Base-by-base conservation (phyloP, 2,797 vertebrate genomes). In the Sardinella longiceps region DNA sequence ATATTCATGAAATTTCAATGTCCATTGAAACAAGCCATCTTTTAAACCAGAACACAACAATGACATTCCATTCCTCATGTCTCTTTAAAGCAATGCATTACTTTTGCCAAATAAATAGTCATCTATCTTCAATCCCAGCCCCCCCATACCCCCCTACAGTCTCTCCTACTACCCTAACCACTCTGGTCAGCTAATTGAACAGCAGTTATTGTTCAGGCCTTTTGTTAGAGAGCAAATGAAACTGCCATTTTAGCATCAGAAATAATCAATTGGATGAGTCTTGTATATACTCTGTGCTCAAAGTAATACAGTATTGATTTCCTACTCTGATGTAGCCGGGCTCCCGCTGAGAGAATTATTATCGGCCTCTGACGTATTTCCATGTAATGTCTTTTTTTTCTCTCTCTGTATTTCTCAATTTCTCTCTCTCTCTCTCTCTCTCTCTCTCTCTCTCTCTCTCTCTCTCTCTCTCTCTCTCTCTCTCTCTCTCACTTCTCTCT, bases 1-100 rank as follows among this genome's bases (percentile, higher is more conserved):
- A 94, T 96, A 95, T 96, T 95, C 94, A 96, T 96, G 93, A 95
- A 95, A 95, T 95, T 94, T 94, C 95, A 95, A 95, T 94, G 94
- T 95, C 93, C 94, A 90, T 94, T 91, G 89, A 94, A 95, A 93
- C 89, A 93, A 94, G 94, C 92, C 91, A 95, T 96, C 93, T 95
- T 96, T 95, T 94, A 94, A 77, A 95, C 87, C 92, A 94, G 89
- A 91, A 91, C 91, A 90, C 89, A 90, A 93, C 91, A 86, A 88
- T 94, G 93, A 95, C 94, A 94, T 90, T 82, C 91, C 89, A 94
- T 96, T 94, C 91, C 90, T 95, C 94, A 95, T 93, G 90, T 85
- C 82, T 91, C 93, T 93, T 94, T 91, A 89, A 88, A 92, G 90
- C 92, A 92, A 89, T 89, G 92, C 91, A 92, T 94, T 93, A 93